A percentile compares a stretch with the other conserved stretches of the same genome.
Evolutionary conservation across 2,113 vertebrate genomes (phyloP).

Genomic region (Colossoma macropomum): DNA sequence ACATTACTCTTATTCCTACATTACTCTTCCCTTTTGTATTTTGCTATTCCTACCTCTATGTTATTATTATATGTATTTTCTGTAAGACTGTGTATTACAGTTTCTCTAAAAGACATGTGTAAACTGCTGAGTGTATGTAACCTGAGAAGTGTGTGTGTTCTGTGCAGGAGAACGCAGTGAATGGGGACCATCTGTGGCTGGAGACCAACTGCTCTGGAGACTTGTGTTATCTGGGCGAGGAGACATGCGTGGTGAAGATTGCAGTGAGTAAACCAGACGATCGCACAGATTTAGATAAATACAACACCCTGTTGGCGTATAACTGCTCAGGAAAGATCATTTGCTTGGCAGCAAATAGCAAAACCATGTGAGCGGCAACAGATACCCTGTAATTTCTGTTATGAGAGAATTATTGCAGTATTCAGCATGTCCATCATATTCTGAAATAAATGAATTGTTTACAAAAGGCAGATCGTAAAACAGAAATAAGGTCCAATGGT

Average conservation of each 20-base stretch:
- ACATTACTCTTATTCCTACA: too few species aligned
- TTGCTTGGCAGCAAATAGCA: not conserved
- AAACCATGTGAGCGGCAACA: not conserved
- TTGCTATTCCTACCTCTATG: not conserved
- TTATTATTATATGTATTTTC: not conserved
- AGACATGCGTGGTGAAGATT: constrained; percentile 92
- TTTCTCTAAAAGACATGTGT: too few species aligned
- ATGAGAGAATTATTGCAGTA: not conserved
- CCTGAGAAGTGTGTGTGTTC: constrained; percentile 8
- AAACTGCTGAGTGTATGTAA: not conserved
- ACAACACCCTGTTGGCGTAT: not conserved
- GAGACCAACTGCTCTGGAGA: constrained; percentile 99
- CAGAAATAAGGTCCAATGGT: not conserved
- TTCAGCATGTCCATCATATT: not conserved
- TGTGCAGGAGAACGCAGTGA: constrained; percentile 91
- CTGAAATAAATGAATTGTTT: not conserved
- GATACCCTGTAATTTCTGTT: not conserved
- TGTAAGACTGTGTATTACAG: not conserved
- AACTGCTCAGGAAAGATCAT: not conserved
- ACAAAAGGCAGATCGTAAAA: not conserved
- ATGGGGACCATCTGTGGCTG: constrained; percentile 97
- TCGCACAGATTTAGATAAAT: constrained; percentile 5
- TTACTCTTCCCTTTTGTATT: not conserved
- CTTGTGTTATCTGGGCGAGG: constrained; percentile 96
- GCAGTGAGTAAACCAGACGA: constrained; percentile 84